Evolutionary conservation across 2,113 vertebrate species (phyloP).

Genomic region (Pygoscelis antarcticus): DNA sequence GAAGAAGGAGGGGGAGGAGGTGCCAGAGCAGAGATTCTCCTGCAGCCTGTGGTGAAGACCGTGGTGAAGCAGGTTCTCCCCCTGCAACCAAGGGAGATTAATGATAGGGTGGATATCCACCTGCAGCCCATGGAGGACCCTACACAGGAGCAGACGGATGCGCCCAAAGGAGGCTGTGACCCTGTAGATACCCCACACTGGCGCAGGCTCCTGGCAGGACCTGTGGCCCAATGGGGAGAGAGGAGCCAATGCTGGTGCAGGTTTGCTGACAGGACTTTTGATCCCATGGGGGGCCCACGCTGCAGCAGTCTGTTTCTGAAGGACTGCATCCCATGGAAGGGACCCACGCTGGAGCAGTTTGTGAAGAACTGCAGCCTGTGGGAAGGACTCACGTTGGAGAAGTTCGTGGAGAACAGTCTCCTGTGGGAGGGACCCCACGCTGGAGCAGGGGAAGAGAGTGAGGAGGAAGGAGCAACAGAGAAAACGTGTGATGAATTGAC

Average conservation of each 20-base stretch:
- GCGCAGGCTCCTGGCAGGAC: not conserved
- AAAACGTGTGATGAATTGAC: not conserved
- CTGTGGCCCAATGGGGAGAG: not conserved
- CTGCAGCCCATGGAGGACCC: not conserved
- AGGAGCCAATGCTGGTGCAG: not conserved
- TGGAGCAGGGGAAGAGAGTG: not conserved
- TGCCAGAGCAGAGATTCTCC: not conserved
- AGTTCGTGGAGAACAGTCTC: not conserved
- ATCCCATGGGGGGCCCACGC: not conserved
- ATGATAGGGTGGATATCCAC: not conserved
- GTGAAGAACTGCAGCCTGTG: not conserved
- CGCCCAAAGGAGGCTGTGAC: not conserved
- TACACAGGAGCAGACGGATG: rapidly evolving
- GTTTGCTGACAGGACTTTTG: not conserved
- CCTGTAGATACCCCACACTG: rapidly evolving
- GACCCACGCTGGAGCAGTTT: not conserved
- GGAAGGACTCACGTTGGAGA: not conserved
- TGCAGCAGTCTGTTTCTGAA: not conserved
- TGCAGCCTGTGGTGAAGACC: not conserved
- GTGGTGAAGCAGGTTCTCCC: not conserved
- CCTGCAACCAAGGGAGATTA: not conserved
- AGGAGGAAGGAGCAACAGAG: not conserved
- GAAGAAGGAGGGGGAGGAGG: not conserved
- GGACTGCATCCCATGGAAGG: not conserved
- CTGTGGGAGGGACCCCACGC: not conserved